Evolutionary conservation across 2,113 vertebrate genomes (phyloP).

Genomic region (Ondatra zibethicus): DNA sequence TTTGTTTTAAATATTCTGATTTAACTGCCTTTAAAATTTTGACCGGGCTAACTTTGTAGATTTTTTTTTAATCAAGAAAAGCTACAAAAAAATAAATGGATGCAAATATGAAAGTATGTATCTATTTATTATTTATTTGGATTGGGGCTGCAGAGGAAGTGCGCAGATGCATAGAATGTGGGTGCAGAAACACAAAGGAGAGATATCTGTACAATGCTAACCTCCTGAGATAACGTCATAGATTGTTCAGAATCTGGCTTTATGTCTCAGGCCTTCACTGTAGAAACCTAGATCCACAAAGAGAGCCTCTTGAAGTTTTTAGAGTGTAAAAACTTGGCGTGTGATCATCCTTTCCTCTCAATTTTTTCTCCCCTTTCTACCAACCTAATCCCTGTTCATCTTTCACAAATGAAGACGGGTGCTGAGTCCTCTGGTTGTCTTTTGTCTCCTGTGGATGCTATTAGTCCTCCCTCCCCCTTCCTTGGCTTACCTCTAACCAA

Average conservation of each 20-base stretch:
- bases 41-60: conserved; percentile 11
- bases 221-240: background rate
- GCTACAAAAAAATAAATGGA: background rate
- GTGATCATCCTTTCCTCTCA: background rate
- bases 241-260: background rate
- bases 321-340: background rate
- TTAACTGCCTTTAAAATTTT: conserved; percentile 35
- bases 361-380: background rate
- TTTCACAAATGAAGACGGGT: conserved; percentile 34
- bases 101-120: background rate
- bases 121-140: background rate
- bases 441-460: background rate
- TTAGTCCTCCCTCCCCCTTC: background rate
- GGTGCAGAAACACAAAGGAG: background rate
- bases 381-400: background rate
- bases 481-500: background rate
- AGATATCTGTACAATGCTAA: background rate
- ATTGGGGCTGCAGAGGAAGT: background rate
- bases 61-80: background rate
- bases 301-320: background rate
- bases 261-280: background rate
- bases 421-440: background rate
- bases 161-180: fast-evolving
- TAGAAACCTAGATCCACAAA: background rate
- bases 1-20: conserved; percentile 44